Evolutionary conservation across 2,797 vertebrate genomes (phyloP), one percentile per base, ranked within the genome.

Genomic region (Rhyacichthys aspro): DNA sequence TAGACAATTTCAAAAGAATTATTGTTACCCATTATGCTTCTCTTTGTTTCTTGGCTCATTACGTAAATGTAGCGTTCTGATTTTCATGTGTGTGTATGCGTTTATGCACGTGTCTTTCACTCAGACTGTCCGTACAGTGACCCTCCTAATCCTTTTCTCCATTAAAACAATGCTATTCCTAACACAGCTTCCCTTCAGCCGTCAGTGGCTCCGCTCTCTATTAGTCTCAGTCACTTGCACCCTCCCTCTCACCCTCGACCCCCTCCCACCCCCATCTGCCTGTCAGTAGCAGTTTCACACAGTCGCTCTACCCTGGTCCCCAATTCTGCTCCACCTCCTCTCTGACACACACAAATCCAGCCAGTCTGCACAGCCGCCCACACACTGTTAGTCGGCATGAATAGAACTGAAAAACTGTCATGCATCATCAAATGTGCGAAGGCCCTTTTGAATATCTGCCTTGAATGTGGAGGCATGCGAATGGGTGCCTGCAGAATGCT

Each of bases 381-480:
- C 81, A 59, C 81, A 65, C 69, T 70, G 72, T 70, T 71, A 48
- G 72, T 67, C 54, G 43, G 72, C 76, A 69, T 84, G 82, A 83
- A 83, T 80, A 84, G 78, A 76, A 73, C 74, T 63, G 78, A 76
- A 86, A 86, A 85, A 77, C 71, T 78, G 83, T 82, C 72, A 65
- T 70, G 76, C 78, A 85, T 87, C 85, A 86, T 86, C 81, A 87
- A 81, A 86, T 81, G 79, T 82, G 83, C 55, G 28, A 80, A 78
- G 72, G 70, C 59, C 75, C 72, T 76, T 85, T 81, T 79, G 63
- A 86, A 84, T 88, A 52, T 72, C 59, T 66, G 75, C 66, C 79
- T 87, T 78, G 66, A 83, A 76, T 83, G 79, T 67, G 67, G 70
- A 78, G 81, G 65, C 75, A 75, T 86, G 76, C 82, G 58, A 83